These are phyloP conservation scores for Calidris pygmaea DNA, from an alignment of 2,113 vertebrate species.

Conservation along the genomic window DNA sequence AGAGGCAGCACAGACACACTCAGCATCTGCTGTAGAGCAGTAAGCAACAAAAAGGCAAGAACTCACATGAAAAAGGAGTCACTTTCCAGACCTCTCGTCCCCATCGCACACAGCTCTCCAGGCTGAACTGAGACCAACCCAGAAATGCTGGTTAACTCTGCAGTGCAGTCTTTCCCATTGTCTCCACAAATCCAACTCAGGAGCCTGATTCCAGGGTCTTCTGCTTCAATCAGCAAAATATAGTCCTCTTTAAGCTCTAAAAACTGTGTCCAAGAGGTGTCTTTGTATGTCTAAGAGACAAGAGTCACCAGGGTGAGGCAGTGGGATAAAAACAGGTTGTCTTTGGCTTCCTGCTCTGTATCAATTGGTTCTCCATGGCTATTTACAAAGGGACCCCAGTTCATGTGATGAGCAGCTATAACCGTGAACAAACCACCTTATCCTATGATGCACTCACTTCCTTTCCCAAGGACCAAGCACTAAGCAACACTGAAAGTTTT, in stretches of 20 bases:
- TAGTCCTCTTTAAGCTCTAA: background rate
- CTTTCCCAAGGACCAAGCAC: background rate
- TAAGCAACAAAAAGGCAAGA: background rate
- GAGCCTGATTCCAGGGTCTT: background rate
- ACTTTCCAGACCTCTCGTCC: background rate
- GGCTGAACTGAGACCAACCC: background rate
- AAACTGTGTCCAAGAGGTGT: background rate
- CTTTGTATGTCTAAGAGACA: background rate
- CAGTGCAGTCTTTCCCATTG: background rate
- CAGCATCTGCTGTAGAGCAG: background rate
- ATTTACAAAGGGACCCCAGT: background rate
- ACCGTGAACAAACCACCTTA: background rate
- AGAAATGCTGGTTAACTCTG: background rate
- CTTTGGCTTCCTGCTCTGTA: background rate
- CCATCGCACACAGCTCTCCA: background rate
- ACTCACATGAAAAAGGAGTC: background rate
- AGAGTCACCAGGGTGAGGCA: background rate
- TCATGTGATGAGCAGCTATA: background rate
- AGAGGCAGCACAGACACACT: background rate
- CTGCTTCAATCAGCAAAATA: background rate
- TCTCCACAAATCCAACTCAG: background rate
- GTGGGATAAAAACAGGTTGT: background rate
- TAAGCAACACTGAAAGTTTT: background rate
- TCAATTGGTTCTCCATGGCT: background rate
- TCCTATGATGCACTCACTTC: background rate